phyloP scores from a whole-genome alignment of 2,797 vertebrate species.

The Coccyzus lansbergi region DNA sequence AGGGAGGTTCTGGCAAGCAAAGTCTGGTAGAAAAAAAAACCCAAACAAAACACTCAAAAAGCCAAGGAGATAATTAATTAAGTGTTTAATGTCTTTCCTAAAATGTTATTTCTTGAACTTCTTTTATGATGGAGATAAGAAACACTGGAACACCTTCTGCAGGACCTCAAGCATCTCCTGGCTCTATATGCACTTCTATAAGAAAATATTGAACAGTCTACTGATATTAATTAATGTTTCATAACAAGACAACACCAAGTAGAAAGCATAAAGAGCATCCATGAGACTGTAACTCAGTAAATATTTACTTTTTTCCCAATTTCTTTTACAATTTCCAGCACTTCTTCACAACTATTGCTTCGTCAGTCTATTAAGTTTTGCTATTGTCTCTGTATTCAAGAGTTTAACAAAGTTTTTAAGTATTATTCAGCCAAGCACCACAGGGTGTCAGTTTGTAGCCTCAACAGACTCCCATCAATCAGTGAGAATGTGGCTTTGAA shows the following conservation, averaged over 20 bases:
- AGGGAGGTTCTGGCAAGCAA: background rate
- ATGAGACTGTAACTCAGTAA: background rate
- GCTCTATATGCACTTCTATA: background rate
- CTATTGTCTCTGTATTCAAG: background rate
- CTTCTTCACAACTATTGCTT: background rate
- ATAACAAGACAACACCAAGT: background rate
- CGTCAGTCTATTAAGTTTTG: background rate
- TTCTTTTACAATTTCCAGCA: background rate
- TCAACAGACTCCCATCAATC: background rate
- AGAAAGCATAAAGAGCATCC: background rate
- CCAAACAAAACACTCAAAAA: background rate
- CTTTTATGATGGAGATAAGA: background rate
- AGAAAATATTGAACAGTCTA: background rate
- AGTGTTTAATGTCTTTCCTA: background rate
- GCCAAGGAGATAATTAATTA: background rate
- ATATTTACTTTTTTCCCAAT: background rate
- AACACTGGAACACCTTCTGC: background rate
- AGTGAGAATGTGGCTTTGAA: background rate
- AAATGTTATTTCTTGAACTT: background rate
- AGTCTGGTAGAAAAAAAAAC: background rate
- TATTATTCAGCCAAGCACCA: background rate
- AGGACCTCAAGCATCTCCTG: background rate
- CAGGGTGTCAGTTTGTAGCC: background rate
- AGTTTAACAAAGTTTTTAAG: background rate
- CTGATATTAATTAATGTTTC: background rate